Evolutionary conservation across 1,140 invertebrate species (phyloP), one percentile per base, ranked within the genome.

Genomic region (Thaumatotibia leucotreta): DNA sequence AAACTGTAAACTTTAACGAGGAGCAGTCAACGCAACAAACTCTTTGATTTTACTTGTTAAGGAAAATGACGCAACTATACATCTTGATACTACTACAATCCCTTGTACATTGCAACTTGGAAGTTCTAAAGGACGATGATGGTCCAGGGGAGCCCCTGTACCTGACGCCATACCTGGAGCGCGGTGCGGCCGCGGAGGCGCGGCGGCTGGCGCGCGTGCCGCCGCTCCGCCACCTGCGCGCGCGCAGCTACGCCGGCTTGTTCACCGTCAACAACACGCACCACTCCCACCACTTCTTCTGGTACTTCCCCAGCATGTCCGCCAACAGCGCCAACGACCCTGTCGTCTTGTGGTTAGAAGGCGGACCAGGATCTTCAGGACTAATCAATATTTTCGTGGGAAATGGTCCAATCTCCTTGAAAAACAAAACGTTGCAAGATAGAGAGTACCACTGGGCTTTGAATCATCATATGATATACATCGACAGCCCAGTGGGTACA

Each of bases 321-420:
- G 76, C 88, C 0, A 75, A 89, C 3, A 91, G 88, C 3, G 81
- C 79, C 66, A 66, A 91, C 68, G 94, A 94, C 0, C 95, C 95
- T 8, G 92, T 96, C 4, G 68, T 96, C 3, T 74, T 96, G 11
- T 96, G 95, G 95, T 89, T 96, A 9, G 94, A 96, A 89, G 95
- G 95, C 35, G 94, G 96, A 0, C 97, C 97, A 0, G 97, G 97
- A 0, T 93, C 94, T 6, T 93, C 95, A 0, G 97, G 96, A 0
- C 82, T 98, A 23, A 96, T 94, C 77, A 97, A 96, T 0, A 84
- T 98, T 0, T 97, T 98, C 73, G 91, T 93, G 0, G 96, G 97
- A 88, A 95, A 97, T 78, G 97, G 97, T 0, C 97, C 97, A 0
- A 91, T 78, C 70, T 94, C 54, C 84, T 93, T 83, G 74, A 83